A percentile compares a stretch with the other conserved stretches of the same genome.
phyloP scores from a whole-genome alignment of 2,888 invertebrate species.

The Brachylomia viminalis region DNA sequence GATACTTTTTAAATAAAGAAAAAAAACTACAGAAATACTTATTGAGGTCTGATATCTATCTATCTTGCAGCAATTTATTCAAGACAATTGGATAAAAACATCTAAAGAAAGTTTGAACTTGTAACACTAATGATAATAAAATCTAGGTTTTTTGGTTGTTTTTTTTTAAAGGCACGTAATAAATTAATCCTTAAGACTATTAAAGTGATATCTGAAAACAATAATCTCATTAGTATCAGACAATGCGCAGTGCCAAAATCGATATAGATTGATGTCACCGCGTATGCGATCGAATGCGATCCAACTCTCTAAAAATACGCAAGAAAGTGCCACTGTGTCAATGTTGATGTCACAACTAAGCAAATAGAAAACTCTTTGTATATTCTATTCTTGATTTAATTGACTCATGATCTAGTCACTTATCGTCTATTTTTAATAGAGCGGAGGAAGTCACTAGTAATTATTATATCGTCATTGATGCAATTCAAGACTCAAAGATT shows the following conservation, averaged over 20 bases:
- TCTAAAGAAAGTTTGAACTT: neutral
- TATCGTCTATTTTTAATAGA: slow-evolving; percentile 54
- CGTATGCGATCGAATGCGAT: slow-evolving; percentile 71
- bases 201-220: slow-evolving; percentile 44
- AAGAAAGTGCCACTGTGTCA: slow-evolving; percentile 83
- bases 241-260: slow-evolving; percentile 75
- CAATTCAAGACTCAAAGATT: no score
- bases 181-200: slow-evolving; percentile 25
- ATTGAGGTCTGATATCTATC: neutral
- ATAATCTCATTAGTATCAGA: slow-evolving; percentile 67
- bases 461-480: slow-evolving; percentile 12
- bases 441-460: slow-evolving; percentile 14
- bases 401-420: slow-evolving; percentile 66
- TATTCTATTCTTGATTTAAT: slow-evolving; percentile 70
- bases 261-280: slow-evolving; percentile 75
- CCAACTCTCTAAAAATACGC: slow-evolving; percentile 75
- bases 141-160: neutral
- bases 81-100: neutral
- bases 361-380: slow-evolving; percentile 69
- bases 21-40: neutral
- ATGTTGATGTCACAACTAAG: slow-evolving; percentile 79
- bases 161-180: neutral
- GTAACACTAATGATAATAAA: neutral
- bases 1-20: neutral
- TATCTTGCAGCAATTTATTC: neutral